Base-by-base conservation (phyloP, 1,140 invertebrate species). In the Bombus confusus region DNA sequence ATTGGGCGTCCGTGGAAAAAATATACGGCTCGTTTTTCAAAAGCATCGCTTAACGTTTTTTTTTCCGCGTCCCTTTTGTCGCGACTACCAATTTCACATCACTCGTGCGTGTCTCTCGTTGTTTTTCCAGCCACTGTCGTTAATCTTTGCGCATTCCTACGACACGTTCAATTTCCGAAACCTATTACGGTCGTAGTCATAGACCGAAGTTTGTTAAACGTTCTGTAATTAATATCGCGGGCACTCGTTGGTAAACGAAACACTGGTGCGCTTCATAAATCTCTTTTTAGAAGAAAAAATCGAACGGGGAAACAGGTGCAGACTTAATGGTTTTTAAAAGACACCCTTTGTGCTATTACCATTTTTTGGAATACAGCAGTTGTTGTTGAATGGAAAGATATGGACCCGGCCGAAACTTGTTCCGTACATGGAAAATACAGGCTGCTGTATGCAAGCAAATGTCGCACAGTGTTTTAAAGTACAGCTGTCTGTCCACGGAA, bases 21-120 rank as follows among this genome's bases (percentile, higher is more conserved):
- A 34, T 79, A 41, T 57, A 68, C 6, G 66, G 12, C 47, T 57
- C 37, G 43, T 71, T 72, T 79, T 79, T 84, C 66, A 71, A 59
- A 71, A 31, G 47, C 22, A 59, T 78, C 22, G 66, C 2, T 10
- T 37, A 84, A 37, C 76, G 66, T n/a, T 72, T 41, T 71, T 83
- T 71, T 57, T 10, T n/a, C 39, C 22, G 9, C 4, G 31, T 62
- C 34, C 28, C 41, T 31, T 25, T 39, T 22, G 41, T 3, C 12
- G 57, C 37, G 43, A 47, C 22, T 28, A 81, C 13, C 18, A 52
- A 78, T 39, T 18, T 47, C 31, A n/a, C 31, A 41, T 69, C 18
- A 31, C 31, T 66, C 62, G 22, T n/a, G n/a, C 75, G 15, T 39
- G 34, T 69, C 22, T 9, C 31, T 15, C n/a, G 9, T 59, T 25